Evolutionary conservation across 2,888 invertebrate species (phyloP), one percentile per base, ranked within the genome.

Genomic region (Caenorhabditis uteleia): DNA sequence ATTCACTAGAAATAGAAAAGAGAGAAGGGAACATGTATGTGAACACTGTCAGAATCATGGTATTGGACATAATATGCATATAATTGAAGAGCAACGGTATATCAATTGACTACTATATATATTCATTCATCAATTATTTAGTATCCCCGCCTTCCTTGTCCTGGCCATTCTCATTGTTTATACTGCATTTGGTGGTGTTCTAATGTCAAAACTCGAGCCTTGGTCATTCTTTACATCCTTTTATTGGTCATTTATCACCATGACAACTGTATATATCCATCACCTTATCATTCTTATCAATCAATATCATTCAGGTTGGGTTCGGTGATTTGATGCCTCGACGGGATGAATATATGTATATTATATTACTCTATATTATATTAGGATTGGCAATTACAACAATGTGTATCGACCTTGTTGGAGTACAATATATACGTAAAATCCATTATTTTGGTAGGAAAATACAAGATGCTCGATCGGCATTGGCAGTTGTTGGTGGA

Each of bases 241-340:
- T 67, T 83, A 83, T 62, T 83, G 81, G 80, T 80, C 81, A 44
- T 83, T 83, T 64, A 83, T 83, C 54, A 83, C 83, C 8, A 82
- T 83, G 82, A 83, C 83, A 38, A 83, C 83, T 36, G 82, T 82
- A 60, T 40, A 66, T 36, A 12, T n/a, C 1, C 18, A 42, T 26
- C 29, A n/a, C n/a, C n/a, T n/a, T n/a, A n/a, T n/a, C n/a, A n/a
- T n/a, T n/a, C 25, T 25, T 16, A 4, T 23, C 12, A 20, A n/a
- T 10, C 36, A 27, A 25, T n/a, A 23, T 20, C 12, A 51, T 76
- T 33, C 50, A 81, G 79, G 79, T 83, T 47, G 83, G 83, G 10
- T 83, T 83, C 59, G 83, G 83, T 25, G 83, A 83, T 61, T 61
- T 83, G 60, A 80, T 83, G 77, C 83, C 83, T 7, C 51, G 77